phyloP scores from a whole-genome alignment of 2,113 vertebrate genomes.

The Kryptolebias marmoratus region DNA sequence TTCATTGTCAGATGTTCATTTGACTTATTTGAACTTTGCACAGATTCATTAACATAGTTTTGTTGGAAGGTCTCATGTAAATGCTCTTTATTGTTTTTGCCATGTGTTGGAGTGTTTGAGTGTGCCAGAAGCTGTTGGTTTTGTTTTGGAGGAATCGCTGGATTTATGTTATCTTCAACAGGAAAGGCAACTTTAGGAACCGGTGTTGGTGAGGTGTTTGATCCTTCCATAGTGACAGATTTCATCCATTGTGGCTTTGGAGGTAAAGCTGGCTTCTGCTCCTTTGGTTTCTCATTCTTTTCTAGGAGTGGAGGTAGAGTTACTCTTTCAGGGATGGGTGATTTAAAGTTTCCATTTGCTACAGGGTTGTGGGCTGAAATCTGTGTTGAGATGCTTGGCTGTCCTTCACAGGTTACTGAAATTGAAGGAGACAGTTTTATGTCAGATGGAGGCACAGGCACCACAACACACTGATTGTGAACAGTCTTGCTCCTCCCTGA shows the following conservation, averaged over 20 bases:
- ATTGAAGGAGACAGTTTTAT: slow-evolving; percentile 91
- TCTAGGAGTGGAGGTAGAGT: slow-evolving; percentile 53
- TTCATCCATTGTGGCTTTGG: slow-evolving; percentile 75
- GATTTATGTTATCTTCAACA: slow-evolving; percentile 38
- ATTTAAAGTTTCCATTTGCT: slow-evolving; percentile 63
- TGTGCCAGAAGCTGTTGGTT: slow-evolving; percentile 33
- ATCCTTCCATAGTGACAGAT: slow-evolving; percentile 37
- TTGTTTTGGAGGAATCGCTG: slow-evolving; percentile 51
- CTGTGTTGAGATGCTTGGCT: slow-evolving; percentile 63
- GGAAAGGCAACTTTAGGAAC: slow-evolving; percentile 73
- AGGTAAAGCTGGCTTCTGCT: slow-evolving; percentile 73
- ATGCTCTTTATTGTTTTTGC: slow-evolving; percentile 16
- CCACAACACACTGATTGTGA: slow-evolving; percentile 80
- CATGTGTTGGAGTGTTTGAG: slow-evolving; percentile 13
- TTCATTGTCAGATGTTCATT: slow-evolving; percentile 14
- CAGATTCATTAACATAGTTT: neutral
- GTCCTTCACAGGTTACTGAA: slow-evolving; percentile 88
- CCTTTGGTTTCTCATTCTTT: slow-evolving; percentile 63
- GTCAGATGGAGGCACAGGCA: slow-evolving; percentile 82
- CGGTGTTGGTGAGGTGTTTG: slow-evolving; percentile 59
- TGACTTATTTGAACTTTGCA: slow-evolving; percentile 16
- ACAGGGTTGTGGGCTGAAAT: slow-evolving; percentile 63
- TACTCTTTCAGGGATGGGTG: slow-evolving; percentile 42
- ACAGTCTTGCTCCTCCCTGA: slow-evolving; percentile 80
- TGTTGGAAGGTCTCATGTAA: slow-evolving; percentile 13